Conservation (phyloP, 2,888 invertebrate species). For the Saturnia pavonia region DNA sequence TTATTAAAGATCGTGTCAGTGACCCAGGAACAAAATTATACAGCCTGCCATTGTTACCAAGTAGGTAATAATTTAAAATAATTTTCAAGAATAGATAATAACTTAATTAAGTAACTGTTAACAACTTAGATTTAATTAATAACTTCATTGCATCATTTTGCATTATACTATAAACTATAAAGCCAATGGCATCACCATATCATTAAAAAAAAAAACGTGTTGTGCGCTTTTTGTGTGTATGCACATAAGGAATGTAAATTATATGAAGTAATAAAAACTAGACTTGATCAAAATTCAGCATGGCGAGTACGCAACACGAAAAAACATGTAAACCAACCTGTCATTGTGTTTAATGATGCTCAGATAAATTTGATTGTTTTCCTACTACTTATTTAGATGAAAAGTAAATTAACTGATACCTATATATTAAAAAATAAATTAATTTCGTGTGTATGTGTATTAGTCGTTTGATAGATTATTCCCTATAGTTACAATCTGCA, state of each 20-base stretch:
- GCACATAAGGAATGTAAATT: conserved; percentile 18
- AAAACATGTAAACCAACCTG: conserved; percentile 31
- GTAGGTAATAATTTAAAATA: neutral
- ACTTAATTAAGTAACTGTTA: neutral
- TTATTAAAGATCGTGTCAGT: neutral
- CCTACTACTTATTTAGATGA: neutral
- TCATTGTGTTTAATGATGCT: conserved; percentile 23
- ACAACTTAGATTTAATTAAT: neutral
- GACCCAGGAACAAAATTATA: neutral
- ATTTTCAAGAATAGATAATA: neutral
- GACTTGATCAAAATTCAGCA: conserved; percentile 26
- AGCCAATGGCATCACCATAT: neutral
- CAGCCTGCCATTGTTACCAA: neutral
- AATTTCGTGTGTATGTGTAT: neutral
- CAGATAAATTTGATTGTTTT: neutral
- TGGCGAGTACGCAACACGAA: conserved; percentile 24
- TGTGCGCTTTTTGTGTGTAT: conserved; percentile 12
- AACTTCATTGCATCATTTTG: neutral
- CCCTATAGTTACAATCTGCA: neutral
- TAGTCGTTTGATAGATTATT: neutral
- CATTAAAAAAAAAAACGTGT: neutral
- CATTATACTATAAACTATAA: neutral
- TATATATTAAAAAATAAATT: neutral
- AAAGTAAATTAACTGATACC: neutral
- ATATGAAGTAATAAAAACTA: conserved; percentile 22